Evolutionary conservation across 1,140 invertebrate species (phyloP).

Genomic region (Pseudoatta argentina): DNA sequence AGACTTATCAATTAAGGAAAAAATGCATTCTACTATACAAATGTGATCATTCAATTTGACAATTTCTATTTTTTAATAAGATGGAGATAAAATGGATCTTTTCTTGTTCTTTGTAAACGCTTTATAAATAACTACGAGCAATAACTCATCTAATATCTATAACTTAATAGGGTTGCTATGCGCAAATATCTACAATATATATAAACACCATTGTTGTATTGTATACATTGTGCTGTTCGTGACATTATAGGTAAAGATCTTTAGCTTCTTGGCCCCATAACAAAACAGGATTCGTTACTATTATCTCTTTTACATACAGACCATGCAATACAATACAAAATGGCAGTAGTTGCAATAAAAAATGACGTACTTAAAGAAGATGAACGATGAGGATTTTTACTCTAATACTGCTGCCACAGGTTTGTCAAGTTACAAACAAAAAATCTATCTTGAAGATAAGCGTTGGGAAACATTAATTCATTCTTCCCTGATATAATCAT

Average conservation of each 20-base stretch:
- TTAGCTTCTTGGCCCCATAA: background rate
- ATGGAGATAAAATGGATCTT: constrained; percentile 46
- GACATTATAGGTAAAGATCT: constrained; percentile 3
- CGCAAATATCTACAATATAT: constrained; percentile 84
- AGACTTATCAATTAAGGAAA: constrained; percentile 66
- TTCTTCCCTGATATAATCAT: background rate
- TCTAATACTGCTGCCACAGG: constrained; percentile 85
- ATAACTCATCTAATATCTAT: constrained; percentile 75
- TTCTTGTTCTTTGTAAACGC: constrained; percentile 58
- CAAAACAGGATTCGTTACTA: constrained; percentile 21
- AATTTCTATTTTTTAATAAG: constrained; percentile 29
- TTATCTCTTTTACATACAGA: constrained; percentile 20
- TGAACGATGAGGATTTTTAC: constrained; percentile 79
- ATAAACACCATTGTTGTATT: constrained; percentile 81
- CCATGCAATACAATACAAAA: constrained; percentile 80
- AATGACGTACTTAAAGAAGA: constrained; percentile 76
- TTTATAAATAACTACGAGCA: constrained; percentile 80
- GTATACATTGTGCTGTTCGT: constrained; percentile 56
- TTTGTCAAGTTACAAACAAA: constrained; percentile 73
- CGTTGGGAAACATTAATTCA: constrained; percentile 6
- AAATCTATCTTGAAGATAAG: constrained; percentile 55
- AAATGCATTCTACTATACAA: constrained; percentile 75
- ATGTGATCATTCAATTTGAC: constrained; percentile 43
- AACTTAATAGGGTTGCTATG: constrained; percentile 80
- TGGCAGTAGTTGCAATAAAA: constrained; percentile 80